Evolutionary conservation across 1,140 invertebrate genomes (phyloP).

Genomic region (Heliconius eleuchia): DNA sequence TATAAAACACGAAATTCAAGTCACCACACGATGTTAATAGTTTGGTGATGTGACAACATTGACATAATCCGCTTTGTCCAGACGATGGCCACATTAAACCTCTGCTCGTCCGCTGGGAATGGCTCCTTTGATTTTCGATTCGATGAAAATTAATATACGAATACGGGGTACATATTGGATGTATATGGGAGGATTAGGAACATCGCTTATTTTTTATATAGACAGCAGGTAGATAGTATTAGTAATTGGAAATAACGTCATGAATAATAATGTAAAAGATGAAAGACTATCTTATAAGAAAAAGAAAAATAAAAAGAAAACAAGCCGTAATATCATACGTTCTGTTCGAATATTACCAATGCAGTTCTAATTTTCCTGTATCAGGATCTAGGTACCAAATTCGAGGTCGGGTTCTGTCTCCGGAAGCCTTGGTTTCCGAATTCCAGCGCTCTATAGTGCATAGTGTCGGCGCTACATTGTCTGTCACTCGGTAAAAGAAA

Average conservation of each 20-base stretch:
- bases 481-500: no score
- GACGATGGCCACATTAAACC: slow-evolving; percentile 64
- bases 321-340: no score
- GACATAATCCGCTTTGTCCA: slow-evolving; percentile 75
- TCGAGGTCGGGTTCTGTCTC: no score
- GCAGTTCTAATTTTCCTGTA: not conserved
- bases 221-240: not conserved
- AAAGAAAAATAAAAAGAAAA: not conserved
- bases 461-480: no score
- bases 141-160: slow-evolving; percentile 72
- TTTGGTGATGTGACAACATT: slow-evolving; percentile 66
- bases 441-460: no score
- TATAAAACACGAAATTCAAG: slow-evolving; percentile 48
- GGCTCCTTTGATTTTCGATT: slow-evolving; percentile 73
- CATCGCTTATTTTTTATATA: slow-evolving; percentile 4
- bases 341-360: not conserved
- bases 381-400: no score
- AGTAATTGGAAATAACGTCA: not conserved
- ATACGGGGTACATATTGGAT: slow-evolving; percentile 39
- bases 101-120: slow-evolving; percentile 56
- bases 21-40: slow-evolving; percentile 73
- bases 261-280: not conserved
- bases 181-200: slow-evolving; percentile 14
- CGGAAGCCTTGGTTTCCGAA: no score
- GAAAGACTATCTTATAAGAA: not conserved